A percentile compares a stretch with the other conserved stretches of the same genome.
Conservation (phyloP, 2,888 invertebrate genomes). For the Pyrrhia umbra region DNA sequence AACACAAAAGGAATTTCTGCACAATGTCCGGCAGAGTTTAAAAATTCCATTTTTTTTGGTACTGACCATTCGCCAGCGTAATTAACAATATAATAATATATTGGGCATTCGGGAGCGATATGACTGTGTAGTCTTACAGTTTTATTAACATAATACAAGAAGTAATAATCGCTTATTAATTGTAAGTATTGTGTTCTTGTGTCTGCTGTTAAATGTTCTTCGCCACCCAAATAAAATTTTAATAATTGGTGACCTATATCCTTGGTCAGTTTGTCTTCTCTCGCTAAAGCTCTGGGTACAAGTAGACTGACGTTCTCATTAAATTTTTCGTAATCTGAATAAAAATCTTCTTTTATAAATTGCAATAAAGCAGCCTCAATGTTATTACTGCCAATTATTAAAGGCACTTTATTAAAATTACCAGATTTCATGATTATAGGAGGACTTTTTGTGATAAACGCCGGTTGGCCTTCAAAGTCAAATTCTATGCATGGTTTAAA, state of each 20-base stretch:
- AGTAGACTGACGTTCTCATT: slow-evolving; percentile 77
- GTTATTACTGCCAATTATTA: slow-evolving; percentile 84
- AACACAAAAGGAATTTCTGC: slow-evolving; percentile 84
- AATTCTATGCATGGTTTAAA: slow-evolving; percentile 85
- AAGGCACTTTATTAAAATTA: slow-evolving; percentile 83
- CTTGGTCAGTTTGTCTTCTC: slow-evolving; percentile 70
- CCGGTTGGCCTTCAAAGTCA: slow-evolving; percentile 83
- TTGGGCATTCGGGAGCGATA: slow-evolving; percentile 74
- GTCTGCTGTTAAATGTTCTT: slow-evolving; percentile 74
- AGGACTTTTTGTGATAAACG: slow-evolving; percentile 83
- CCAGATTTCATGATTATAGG: slow-evolving; percentile 80
- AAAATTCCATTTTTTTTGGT: slow-evolving; percentile 70
- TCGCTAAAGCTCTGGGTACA: slow-evolving; percentile 77
- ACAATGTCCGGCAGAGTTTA: slow-evolving; percentile 80
- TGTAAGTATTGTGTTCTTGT: slow-evolving; percentile 81
- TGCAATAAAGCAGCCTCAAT: slow-evolving; percentile 78
- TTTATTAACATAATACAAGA: slow-evolving; percentile 82
- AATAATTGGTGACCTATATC: slow-evolving; percentile 79
- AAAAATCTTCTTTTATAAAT: slow-evolving; percentile 72
- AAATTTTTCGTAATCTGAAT: slow-evolving; percentile 77
- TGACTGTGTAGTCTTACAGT: slow-evolving; percentile 79
- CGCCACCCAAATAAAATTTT: slow-evolving; percentile 81
- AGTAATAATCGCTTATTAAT: slow-evolving; percentile 83
- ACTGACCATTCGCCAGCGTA: slow-evolving; percentile 81
- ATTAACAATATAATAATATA: slow-evolving; percentile 83